These are phyloP conservation scores for Drosophila mercatorum DNA, from an alignment of 2,888 invertebrate species.

Conservation along the genomic window DNA sequence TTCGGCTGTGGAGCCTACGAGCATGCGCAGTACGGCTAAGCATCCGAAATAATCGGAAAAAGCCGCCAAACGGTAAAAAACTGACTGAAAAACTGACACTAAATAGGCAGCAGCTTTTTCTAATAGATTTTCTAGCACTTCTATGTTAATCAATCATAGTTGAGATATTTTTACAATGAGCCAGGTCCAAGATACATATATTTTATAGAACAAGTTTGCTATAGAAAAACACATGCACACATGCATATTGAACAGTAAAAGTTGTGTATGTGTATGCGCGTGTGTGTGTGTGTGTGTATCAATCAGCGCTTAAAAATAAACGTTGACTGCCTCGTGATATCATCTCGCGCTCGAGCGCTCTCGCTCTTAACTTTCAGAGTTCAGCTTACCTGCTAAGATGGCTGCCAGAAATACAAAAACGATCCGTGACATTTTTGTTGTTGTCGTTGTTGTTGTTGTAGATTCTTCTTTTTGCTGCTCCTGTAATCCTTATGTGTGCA, in stretches of 20 bases:
- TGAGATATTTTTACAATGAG: constrained; percentile 20
- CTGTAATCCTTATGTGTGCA: constrained; percentile 55
- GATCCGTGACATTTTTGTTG: constrained; percentile 70
- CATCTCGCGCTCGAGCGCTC: constrained; percentile 41
- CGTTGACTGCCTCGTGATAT: constrained; percentile 57
- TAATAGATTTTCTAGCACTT: neutral
- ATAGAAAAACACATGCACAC: constrained; percentile 10
- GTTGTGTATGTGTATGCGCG: neutral
- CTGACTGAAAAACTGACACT: neutral
- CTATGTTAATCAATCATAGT: constrained; percentile 13
- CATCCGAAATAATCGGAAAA: constrained; percentile 15
- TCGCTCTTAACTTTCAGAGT: constrained; percentile 24
- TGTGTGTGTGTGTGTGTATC: constrained; percentile 34
- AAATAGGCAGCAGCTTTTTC: neutral
- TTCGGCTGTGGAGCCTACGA: constrained; percentile 48
- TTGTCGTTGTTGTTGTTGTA: constrained; percentile 19
- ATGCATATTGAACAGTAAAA: neutral
- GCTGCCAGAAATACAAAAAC: constrained; percentile 76
- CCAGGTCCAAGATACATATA: neutral
- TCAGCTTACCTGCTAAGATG: constrained; percentile 82
- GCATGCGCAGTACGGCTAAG: constrained; percentile 48
- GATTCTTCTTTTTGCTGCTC: constrained; percentile 3
- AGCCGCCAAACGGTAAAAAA: constrained; percentile 28
- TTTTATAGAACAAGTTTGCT: constrained; percentile 51
- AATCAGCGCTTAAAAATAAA: constrained; percentile 67